Conservation (phyloP, 2,113 vertebrate genomes). For the Calyptommatus sinebrachiatus region DNA sequence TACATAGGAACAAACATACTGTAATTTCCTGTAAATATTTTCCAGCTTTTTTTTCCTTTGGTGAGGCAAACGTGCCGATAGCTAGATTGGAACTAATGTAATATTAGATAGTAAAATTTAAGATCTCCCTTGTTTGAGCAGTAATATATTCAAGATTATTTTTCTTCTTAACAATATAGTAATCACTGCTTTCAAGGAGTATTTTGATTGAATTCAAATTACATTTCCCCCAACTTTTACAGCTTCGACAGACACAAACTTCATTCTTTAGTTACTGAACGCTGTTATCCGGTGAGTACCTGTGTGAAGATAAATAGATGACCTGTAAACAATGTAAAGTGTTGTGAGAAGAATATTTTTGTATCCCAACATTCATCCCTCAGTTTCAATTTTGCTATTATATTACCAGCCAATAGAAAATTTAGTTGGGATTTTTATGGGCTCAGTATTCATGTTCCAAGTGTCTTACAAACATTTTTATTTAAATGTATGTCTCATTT, state of each 20-base stretch:
- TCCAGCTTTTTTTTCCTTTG: too few species aligned
- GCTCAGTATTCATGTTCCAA: not conserved
- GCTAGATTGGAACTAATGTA: too few species aligned
- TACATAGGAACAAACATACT: too few species aligned
- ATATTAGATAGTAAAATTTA: not conserved
- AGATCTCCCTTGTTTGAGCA: not conserved
- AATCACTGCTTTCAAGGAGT: not conserved
- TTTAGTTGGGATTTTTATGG: not conserved
- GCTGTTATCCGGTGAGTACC: conserved; percentile 89
- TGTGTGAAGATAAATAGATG: fast-evolving
- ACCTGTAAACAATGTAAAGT: not conserved
- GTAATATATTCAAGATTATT: not conserved
- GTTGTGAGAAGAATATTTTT: not conserved
- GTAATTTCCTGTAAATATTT: too few species aligned
- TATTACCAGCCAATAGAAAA: not conserved
- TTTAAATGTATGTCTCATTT: too few species aligned
- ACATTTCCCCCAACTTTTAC: conserved; percentile 19
- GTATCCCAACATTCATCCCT: not conserved
- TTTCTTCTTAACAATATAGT: not conserved
- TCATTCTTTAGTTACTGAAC: conserved; percentile 89
- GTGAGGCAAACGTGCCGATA: too few species aligned
- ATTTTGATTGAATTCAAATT: not conserved
- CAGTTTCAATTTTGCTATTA: not conserved
- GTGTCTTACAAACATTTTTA: not conserved
- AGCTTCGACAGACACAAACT: conserved; percentile 87